Evolutionary conservation across 37 sponge, comb jelly and placozoan genomes (phyloP).

Genomic region (Cliona cf. orientalis): DNA sequence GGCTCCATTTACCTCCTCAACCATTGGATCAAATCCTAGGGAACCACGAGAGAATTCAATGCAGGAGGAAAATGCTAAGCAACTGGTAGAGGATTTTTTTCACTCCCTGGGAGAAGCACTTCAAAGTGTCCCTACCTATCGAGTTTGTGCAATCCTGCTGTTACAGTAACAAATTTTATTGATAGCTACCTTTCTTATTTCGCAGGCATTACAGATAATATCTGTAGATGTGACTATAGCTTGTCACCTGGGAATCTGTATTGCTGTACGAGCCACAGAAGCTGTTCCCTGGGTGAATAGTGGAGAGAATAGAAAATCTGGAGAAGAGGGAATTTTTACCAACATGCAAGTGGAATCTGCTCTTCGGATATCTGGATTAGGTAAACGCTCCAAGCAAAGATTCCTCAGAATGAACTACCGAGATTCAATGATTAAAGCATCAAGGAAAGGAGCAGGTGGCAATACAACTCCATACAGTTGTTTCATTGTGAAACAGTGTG

Average conservation of each 20-base stretch:
- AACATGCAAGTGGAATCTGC: background rate
- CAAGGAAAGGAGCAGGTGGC: background rate
- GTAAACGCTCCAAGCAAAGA: background rate
- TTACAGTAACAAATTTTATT: background rate
- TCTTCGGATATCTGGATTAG: background rate
- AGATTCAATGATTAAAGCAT: background rate
- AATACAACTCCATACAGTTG: background rate
- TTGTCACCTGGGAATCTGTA: background rate
- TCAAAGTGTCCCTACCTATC: background rate
- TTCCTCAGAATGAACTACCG: background rate
- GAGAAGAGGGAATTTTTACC: background rate
- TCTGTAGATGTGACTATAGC: background rate
- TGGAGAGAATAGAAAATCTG: background rate
- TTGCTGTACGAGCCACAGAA: background rate
- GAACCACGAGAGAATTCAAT: too few species aligned
- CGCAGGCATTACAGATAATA: background rate
- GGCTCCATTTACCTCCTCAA: conserved; percentile 6
- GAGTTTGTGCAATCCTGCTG: background rate
- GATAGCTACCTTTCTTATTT: background rate
- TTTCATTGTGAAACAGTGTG: background rate
- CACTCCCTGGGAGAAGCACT: background rate
- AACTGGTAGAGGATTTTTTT: background rate
- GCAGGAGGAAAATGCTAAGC: too few species aligned
- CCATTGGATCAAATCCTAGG: too few species aligned
- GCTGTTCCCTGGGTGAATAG: background rate